Percentiles rank a stretch among this genome's conserved stretches.
Conservation (phyloP, 2,888 invertebrate species). For the Mystacides longicornis region DNA sequence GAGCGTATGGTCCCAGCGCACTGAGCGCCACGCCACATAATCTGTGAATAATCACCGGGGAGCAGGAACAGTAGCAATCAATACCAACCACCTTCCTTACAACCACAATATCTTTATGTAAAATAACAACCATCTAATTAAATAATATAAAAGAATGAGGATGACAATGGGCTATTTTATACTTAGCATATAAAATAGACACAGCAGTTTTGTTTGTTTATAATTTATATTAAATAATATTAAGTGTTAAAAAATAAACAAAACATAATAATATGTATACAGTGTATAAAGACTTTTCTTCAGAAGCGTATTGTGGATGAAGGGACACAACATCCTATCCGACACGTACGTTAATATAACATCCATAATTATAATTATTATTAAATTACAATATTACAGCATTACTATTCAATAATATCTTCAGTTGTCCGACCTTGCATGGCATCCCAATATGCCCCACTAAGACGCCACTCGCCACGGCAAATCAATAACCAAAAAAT, state of each 20-base stretch:
- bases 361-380: not conserved
- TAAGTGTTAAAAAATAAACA: not conserved
- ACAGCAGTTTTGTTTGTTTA: slow-evolving; percentile 9
- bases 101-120: slow-evolving; percentile 66
- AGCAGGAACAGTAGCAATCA: slow-evolving; percentile 33
- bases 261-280: not conserved
- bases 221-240: too few relatives aligned
- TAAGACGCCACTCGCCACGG: not conserved
- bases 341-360: too few relatives aligned
- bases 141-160: slow-evolving; percentile 36
- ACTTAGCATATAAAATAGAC: slow-evolving; percentile 25
- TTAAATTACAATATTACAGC: not conserved
- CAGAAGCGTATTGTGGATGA: slow-evolving; percentile 45
- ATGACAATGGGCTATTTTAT: slow-evolving; percentile 41
- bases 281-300: slow-evolving; percentile 17
- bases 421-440: not conserved
- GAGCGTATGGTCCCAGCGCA: not conserved
- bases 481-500: slow-evolving; percentile 18
- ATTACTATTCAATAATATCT: too few relatives aligned
- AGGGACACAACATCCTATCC: too few relatives aligned
- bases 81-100: slow-evolving; percentile 54
- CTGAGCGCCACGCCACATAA: not conserved
- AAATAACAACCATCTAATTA: too few relatives aligned
- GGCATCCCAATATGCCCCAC: slow-evolving; percentile 6
- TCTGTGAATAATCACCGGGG: not conserved